phyloP scores from a whole-genome alignment of 2,113 vertebrate species.

The Dipodomys ordii region DNA sequence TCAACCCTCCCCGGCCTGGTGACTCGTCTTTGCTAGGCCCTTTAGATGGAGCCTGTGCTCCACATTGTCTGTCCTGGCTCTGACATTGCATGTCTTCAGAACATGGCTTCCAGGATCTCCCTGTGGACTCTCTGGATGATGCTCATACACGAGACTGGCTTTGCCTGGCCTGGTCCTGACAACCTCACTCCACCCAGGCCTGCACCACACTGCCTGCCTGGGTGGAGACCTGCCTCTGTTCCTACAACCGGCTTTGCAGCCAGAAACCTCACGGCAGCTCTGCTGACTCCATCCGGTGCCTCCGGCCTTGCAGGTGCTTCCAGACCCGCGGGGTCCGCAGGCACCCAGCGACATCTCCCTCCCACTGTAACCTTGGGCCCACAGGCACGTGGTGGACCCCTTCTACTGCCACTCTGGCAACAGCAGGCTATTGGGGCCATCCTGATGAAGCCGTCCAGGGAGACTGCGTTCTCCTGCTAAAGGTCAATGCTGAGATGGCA shows the following conservation, averaged over 20 bases:
- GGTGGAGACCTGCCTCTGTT: neutral
- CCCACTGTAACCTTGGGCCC: neutral
- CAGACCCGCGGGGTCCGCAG: neutral
- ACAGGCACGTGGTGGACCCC: no score
- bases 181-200: neutral
- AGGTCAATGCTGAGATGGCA: neutral
- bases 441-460: neutral
- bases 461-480: neutral
- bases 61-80: neutral
- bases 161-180: neutral
- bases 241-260: neutral
- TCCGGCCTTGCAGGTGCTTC: neutral
- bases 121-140: neutral
- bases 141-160: neutral
- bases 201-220: neutral
- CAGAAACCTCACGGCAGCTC: neutral
- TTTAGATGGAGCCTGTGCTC: neutral
- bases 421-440: no score
- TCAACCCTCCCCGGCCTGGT: no score
- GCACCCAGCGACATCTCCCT: neutral
- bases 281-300: neutral
- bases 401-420: neutral
- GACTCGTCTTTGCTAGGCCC: neutral
- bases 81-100: neutral
- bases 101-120: neutral